Base-by-base conservation (phyloP, 92 coral and sea anemone genomes). In the Siderastrea siderea region DNA sequence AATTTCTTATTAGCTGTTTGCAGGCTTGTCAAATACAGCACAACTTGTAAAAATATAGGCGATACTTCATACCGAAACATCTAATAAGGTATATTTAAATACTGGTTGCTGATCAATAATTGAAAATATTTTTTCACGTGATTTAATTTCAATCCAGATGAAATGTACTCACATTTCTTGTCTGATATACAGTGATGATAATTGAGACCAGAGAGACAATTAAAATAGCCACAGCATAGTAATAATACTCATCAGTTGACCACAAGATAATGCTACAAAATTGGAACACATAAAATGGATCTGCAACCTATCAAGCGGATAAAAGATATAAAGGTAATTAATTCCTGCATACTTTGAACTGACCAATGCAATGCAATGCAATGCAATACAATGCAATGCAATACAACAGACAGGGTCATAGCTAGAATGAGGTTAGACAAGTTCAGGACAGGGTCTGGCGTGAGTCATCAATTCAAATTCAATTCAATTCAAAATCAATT, bases 211-310 rank as follows among this genome's bases (percentile, higher is more conserved):
- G 55, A 14, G 98, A 88, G 47, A 95, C 94, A 44, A 93, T 38
- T 52, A 93, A 67, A 65, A 95, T 95, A 68, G 96, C 93, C 10
- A 86, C 60, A 3, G 98, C 98, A 63, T 95, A 95, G 76, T 90
- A 95, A 44, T 93, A 93, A 78, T 95, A 95, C 6, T 95, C 84
- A 14, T 95, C 96, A 47, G 49, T 73, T 71, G 86, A 87, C 98
- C 98, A 95, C 52, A 95, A 77, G 13, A 86, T 53, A 49, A 94
- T 88, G 79, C 98, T 95, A 38, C 76, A 83, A 65, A 95, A 45
- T 85, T 95, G 96, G 81, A 95, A 95, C 53, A 95, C 94, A 83
- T 95, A 95, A 81, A 95, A 95, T 38, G 98, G 98, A 86, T 95
- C 95, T 14, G 89, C 89, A 16, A 93, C 93, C 98, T 95, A 60